Percentiles rank a stretch among this genome's conserved stretches.
These are phyloP conservation scores for Rhingia rostrata DNA, from an alignment of 2,888 invertebrate species.

Conservation along the genomic window DNA sequence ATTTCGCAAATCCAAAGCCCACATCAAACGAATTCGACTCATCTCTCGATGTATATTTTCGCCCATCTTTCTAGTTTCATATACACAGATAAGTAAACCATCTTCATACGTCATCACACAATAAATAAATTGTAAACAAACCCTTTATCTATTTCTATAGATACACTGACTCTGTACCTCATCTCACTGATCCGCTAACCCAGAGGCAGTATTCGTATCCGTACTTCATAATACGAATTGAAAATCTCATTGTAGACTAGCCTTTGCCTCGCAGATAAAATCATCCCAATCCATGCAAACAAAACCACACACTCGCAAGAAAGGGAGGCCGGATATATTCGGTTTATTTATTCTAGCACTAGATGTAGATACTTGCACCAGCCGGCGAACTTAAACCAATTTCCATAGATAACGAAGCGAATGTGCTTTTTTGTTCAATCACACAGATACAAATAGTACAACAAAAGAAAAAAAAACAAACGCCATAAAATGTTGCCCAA, in stretches of 20 bases:
- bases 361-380: constrained; percentile 36
- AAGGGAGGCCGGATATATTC: constrained; percentile 51
- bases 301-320: constrained; percentile 8
- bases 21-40: neutral
- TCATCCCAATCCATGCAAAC: constrained; percentile 14
- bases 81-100: constrained; percentile 3
- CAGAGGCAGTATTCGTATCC: neutral
- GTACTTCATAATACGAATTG: constrained; percentile 29
- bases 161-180: neutral
- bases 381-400: constrained; percentile 65
- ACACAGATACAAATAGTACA: neutral
- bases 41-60: neutral
- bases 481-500: constrained; percentile 33
- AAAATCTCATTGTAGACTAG: constrained; percentile 7
- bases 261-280: constrained; percentile 22
- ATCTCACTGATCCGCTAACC: constrained; percentile 7
- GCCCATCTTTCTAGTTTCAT: neutral
- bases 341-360: constrained; percentile 55
- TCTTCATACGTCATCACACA: constrained; percentile 5
- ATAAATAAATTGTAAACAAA: constrained; percentile 27
- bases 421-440: constrained; percentile 54
- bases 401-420: constrained; percentile 64
- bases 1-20: neutral
- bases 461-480: constrained; percentile 3
- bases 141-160: constrained; percentile 26